A percentile compares a stretch with the other conserved stretches of the same genome.
These are phyloP conservation scores for Trisateles emortualis DNA, from an alignment of 2,888 invertebrate species.

Conservation along the genomic window DNA sequence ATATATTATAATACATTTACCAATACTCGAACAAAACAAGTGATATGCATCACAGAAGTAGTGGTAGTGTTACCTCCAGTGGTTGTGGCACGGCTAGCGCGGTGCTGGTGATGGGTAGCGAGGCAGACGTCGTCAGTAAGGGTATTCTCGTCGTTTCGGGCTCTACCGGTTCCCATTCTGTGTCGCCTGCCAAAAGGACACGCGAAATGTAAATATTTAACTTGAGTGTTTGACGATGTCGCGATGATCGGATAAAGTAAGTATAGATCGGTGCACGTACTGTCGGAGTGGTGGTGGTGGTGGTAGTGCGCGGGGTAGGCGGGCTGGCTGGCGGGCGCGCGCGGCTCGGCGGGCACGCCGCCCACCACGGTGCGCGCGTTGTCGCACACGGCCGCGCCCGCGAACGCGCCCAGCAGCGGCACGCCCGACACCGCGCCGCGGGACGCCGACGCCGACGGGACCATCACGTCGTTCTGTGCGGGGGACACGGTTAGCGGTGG, in stretches of 20 bases:
- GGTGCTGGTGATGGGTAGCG: conserved; percentile 65
- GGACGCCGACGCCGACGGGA: conserved; percentile 50
- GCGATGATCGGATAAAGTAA: background rate
- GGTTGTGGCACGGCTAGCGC: conserved; percentile 71
- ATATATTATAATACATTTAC: background rate
- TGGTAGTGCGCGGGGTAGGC: conserved; percentile 39
- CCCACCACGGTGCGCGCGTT: conserved; percentile 91
- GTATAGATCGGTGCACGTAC: conserved; percentile 25
- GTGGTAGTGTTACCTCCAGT: conserved; percentile 57
- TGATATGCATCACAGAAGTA: no score
- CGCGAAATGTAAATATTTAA: background rate
- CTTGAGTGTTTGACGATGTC: background rate
- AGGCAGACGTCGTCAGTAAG: conserved; percentile 59
- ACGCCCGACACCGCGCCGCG: conserved; percentile 54
- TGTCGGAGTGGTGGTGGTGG: conserved; percentile 47
- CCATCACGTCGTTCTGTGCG: conserved; percentile 60
- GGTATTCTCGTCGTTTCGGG: conserved; percentile 75
- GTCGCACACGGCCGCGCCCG: conserved; percentile 91
- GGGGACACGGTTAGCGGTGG: no score
- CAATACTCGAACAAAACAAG: no score
- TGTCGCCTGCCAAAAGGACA: conserved; percentile 82
- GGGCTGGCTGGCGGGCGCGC: conserved; percentile 23
- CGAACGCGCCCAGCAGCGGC: conserved; percentile 88
- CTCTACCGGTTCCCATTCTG: conserved; percentile 92
- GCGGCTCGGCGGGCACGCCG: conserved; percentile 78